Evolutionary conservation across 2,888 invertebrate genomes (phyloP), one percentile per base, ranked within the genome.

Genomic region (Endomychus coccineus): DNA sequence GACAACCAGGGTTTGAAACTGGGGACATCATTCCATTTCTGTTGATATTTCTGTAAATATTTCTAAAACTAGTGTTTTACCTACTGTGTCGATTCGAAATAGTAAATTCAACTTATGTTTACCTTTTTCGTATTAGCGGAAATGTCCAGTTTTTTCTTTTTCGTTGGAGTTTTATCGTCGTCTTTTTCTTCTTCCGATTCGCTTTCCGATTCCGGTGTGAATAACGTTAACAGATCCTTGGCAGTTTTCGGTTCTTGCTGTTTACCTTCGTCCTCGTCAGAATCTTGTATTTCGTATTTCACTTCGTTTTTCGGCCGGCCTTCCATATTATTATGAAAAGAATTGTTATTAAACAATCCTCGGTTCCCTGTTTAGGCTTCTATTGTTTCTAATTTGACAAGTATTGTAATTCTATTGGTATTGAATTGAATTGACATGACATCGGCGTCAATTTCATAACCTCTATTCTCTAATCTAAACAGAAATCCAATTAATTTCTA

Each of bases 11-110:
- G 59, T 39, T 56, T 61, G 7, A 62, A 59, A 27, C 58, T 51
- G n/a, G 61, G 62, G 34, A 61, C 55, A 14, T 55, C 51, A 45
- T 64, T 62, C 64, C 62, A 62, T 47, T 64, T 61, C 43, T 61
- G 62, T 36, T 61, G 60, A 36, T 63, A 62, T 44, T 61, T 62
- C 41, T 61, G 61, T 2, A 50, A 43, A 42, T 61, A 62, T 43
- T 45, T 47, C 49, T 56, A 44, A 46, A 39, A 33, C 32, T 16
- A 15, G 33, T 13, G 15, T n/a, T 6, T 6, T 19, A 25, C 27
- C 7, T 9, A 9, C 10, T 10, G 5, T 11, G 7, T 25, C 6
- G 7, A 25, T 25, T 21, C 15, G 9, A 23, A 23, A 49, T 45
- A 25, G 16, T 24, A 17, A 11, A 31, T 9, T 24, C 28, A 23